phyloP scores from a whole-genome alignment of 2,113 vertebrate species.

The Silurus asotus region DNA sequence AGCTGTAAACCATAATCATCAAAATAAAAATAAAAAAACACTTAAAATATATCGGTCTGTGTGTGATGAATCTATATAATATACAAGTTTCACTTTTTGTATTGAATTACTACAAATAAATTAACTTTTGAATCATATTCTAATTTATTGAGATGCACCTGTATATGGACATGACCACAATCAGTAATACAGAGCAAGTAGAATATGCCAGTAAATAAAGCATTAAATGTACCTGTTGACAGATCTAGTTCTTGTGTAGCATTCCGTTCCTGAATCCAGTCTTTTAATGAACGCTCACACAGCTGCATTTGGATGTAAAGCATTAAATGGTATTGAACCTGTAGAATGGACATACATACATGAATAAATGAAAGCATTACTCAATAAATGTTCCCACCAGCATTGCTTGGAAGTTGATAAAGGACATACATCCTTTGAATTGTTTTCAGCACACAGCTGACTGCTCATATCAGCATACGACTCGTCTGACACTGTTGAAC shows the following conservation, averaged over 20 bases:
- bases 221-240: slow-evolving; percentile 57
- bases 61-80: too few species aligned
- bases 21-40: too few species aligned
- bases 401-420: background rate
- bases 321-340: slow-evolving; percentile 89
- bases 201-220: background rate
- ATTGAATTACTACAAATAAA: too few species aligned
- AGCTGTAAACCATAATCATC: too few species aligned
- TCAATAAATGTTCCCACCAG: background rate
- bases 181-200: background rate
- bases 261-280: slow-evolving; percentile 90
- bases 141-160: too few species aligned
- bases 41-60: too few species aligned
- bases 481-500: slow-evolving; percentile 60
- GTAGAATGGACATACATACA: slow-evolving; percentile 13
- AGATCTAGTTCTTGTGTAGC: slow-evolving; percentile 55
- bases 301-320: slow-evolving; percentile 98
- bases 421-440: slow-evolving; percentile 61
- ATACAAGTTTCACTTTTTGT: too few species aligned
- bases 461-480: slow-evolving; percentile 57
- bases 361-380: background rate
- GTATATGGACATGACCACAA: background rate
- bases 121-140: too few species aligned
- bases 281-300: slow-evolving; percentile 89
- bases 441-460: slow-evolving; percentile 59